Percentiles rank a stretch among this genome's conserved stretches.
phyloP scores from a whole-genome alignment of 1,140 invertebrate species.

The Ganaspis sp. region DNA sequence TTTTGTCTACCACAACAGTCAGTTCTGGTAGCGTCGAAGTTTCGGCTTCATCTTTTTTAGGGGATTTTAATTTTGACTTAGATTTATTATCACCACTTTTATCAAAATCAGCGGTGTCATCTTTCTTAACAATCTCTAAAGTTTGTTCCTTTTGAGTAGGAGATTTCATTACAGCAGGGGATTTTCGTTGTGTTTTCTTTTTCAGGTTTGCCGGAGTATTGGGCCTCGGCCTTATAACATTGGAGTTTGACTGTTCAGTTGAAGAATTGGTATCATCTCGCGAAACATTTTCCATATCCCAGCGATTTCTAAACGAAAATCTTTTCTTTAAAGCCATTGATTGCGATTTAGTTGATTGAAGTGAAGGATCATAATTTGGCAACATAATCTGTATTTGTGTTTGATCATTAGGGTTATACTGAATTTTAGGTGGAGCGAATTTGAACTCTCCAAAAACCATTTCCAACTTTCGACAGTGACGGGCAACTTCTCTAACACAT shows the following conservation, averaged over 20 bases:
- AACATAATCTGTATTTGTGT: conserved; percentile 84
- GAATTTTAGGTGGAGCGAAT: conserved; percentile 85
- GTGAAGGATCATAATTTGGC: conserved; percentile 77
- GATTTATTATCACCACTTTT: background rate
- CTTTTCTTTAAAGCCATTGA: background rate
- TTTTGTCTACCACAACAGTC: background rate
- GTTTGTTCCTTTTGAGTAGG: background rate
- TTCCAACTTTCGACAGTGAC: conserved; percentile 68
- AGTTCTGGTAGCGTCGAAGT: background rate
- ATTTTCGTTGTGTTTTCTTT: background rate
- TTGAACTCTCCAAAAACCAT: conserved; percentile 84
- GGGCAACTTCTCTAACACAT: conserved; percentile 78
- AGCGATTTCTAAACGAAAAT: background rate
- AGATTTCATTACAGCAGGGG: background rate
- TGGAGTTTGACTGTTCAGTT: background rate
- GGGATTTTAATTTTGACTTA: background rate
- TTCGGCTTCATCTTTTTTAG: background rate
- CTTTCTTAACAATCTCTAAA: background rate
- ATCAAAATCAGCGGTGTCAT: background rate
- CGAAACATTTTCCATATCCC: background rate
- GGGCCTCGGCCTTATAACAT: background rate
- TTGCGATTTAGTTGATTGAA: background rate
- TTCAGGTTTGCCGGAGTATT: background rate
- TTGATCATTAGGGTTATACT: conserved; percentile 82
- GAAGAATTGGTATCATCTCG: background rate